Evolutionary conservation across 1,140 invertebrate genomes (phyloP).

Genomic region (Diachasmimorpha longicaudata): DNA sequence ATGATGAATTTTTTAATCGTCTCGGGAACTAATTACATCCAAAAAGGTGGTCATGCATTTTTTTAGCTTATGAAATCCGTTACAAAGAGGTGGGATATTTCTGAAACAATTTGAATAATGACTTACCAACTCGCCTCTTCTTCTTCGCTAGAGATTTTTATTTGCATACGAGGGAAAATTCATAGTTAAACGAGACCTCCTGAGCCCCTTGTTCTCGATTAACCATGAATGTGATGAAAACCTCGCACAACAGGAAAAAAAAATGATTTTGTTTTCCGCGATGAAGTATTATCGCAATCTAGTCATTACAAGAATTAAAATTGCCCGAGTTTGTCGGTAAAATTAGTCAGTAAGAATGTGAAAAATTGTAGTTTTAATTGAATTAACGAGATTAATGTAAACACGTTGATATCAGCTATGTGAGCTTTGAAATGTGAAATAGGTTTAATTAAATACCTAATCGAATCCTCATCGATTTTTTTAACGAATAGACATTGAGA

Average conservation of each 20-base stretch:
- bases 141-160: neutral
- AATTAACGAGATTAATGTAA: neutral
- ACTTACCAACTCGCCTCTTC: too few species aligned
- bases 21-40: too few species aligned
- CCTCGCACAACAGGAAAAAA: neutral
- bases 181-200: neutral
- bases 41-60: too few species aligned
- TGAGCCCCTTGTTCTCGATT: slow-evolving; percentile 5
- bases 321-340: neutral
- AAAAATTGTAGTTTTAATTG: neutral
- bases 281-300: neutral
- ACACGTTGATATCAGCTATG: neutral
- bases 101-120: too few species aligned
- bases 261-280: neutral
- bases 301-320: neutral
- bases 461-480: neutral
- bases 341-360: neutral
- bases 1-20: too few species aligned
- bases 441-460: neutral
- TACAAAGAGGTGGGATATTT: too few species aligned
- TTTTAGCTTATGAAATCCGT: too few species aligned
- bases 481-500: neutral
- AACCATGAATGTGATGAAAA: neutral
- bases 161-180: neutral
- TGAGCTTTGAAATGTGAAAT: neutral